A percentile compares a stretch with the other conserved stretches of the same genome.
Conservation (phyloP, 2,888 invertebrate species). For the Acheta domesticus region DNA sequence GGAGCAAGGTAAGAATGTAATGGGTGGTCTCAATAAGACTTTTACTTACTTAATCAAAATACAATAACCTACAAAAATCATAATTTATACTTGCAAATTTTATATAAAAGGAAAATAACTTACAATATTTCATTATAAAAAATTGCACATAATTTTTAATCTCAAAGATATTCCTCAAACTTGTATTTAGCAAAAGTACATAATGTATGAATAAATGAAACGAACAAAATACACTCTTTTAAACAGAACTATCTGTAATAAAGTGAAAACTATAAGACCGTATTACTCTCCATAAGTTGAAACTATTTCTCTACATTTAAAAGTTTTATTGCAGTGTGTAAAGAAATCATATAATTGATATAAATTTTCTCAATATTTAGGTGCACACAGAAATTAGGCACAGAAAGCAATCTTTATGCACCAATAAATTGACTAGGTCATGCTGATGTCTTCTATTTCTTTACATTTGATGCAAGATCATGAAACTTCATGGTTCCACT, state of each 20-base stretch:
- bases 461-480: background rate
- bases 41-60: too few relatives aligned
- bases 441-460: background rate
- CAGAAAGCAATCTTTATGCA: background rate
- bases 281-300: background rate
- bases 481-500: constrained; percentile 18
- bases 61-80: too few relatives aligned
- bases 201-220: background rate
- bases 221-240: background rate
- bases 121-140: background rate
- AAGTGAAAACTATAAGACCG: background rate
- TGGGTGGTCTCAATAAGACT: too few relatives aligned
- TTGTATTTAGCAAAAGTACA: background rate
- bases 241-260: background rate
- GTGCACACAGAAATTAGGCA: background rate
- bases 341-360: background rate
- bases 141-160: background rate
- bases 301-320: background rate
- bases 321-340: background rate
- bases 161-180: background rate
- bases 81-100: too few relatives aligned
- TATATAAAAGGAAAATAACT: background rate
- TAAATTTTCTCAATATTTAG: background rate
- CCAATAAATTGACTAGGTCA: constrained; percentile 1
- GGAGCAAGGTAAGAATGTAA: background rate